Percentiles rank a stretch among this genome's conserved stretches.
Evolutionary conservation across 2,888 invertebrate species (phyloP).

Genomic region (Rhyacophila evoluta): DNA sequence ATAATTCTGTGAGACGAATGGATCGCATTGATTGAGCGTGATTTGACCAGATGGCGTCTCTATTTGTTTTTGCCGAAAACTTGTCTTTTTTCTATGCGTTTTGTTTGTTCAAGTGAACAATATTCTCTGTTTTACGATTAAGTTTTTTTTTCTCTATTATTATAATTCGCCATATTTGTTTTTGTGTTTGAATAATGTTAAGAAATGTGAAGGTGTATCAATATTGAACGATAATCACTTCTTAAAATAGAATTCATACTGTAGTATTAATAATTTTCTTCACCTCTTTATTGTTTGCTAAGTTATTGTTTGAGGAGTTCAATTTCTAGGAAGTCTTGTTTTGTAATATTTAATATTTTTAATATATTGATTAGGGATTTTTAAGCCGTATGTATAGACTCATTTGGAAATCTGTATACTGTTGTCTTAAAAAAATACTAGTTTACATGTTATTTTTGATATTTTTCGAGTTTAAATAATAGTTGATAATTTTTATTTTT

Average conservation of each 20-base stretch:
- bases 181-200: neutral
- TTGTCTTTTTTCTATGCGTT: neutral
- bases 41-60: slow-evolving; percentile 12
- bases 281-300: no score
- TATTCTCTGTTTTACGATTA: neutral
- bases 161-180: neutral
- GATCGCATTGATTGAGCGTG: neutral
- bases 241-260: neutral
- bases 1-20: slow-evolving; percentile 1
- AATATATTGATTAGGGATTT: no score
- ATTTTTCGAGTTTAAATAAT: no score
- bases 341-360: no score
- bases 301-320: no score
- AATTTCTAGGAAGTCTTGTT: no score
- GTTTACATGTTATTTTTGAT: no score
- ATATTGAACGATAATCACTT: neutral
- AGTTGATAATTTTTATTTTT: no score
- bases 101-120: slow-evolving; percentile 22
- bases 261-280: no score
- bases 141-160: neutral
- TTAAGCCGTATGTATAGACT: no score
- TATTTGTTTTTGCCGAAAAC: slow-evolving; percentile 16
- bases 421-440: no score
- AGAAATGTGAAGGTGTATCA: neutral
- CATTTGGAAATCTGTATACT: no score